phyloP scores from a whole-genome alignment of 2,888 invertebrate species.

The Diarsia rubi region DNA sequence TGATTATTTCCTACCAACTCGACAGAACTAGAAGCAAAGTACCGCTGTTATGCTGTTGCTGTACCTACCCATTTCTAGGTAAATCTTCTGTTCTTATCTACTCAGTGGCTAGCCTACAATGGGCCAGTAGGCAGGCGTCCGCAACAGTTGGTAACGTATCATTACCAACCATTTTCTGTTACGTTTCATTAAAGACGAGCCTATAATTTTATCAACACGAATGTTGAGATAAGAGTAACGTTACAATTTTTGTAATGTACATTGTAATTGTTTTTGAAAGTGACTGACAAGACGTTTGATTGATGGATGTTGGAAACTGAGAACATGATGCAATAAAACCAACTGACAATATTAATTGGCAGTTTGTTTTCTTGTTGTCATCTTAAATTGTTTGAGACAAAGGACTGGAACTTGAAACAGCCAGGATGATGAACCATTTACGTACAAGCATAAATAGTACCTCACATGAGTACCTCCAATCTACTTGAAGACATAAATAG shows the following conservation, averaged over 20 bases:
- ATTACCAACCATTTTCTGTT: conserved; percentile 57
- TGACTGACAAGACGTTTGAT: conserved; percentile 1
- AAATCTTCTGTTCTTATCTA: conserved; percentile 32
- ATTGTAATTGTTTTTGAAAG: conserved; percentile 52
- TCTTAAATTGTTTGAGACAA: background rate
- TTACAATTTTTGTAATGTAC: conserved; percentile 34
- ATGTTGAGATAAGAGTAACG: conserved; percentile 38
- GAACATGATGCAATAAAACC: conserved; percentile 3
- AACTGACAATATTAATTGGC: background rate
- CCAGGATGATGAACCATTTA: conserved; percentile 1
- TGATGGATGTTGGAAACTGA: conserved; percentile 2
- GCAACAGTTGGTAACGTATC: conserved; percentile 64
- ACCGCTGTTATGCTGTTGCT: background rate
- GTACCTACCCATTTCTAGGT: background rate
- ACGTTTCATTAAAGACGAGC: conserved; percentile 48
- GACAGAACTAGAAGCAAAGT: background rate
- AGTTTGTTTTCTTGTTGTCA: background rate
- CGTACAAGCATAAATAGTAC: background rate
- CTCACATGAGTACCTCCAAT: background rate
- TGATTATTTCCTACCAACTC: background rate
- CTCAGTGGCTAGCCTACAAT: conserved; percentile 62
- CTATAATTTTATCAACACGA: conserved; percentile 45
- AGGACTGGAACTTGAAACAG: background rate
- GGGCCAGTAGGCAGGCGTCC: conserved; percentile 60
- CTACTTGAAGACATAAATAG: conserved; percentile 9